phyloP scores from a whole-genome alignment of 2,113 vertebrate genomes.

The Carassius auratus region DNA sequence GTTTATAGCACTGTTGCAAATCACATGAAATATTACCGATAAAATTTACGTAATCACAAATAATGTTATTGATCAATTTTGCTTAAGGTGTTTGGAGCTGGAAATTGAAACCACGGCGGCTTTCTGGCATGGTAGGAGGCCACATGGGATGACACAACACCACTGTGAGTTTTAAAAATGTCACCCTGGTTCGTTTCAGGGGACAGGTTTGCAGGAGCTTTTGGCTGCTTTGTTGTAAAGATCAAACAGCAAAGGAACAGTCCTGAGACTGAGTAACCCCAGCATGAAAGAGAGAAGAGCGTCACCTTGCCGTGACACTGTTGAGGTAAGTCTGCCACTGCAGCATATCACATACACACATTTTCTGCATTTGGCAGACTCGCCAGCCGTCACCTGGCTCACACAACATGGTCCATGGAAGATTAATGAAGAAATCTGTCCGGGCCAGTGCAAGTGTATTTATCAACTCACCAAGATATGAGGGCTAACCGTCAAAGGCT shows the following conservation, averaged over 20 bases:
- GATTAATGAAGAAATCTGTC: constrained; percentile 38
- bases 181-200: constrained; percentile 27
- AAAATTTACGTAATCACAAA: not conserved
- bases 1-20: not conserved
- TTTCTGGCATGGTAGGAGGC: not conserved
- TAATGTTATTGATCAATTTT: not conserved
- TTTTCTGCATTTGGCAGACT: not conserved
- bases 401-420: not conserved
- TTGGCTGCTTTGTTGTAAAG: constrained; percentile 20
- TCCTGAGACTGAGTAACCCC: not conserved
- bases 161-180: constrained; percentile 33
- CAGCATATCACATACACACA: constrained; percentile 18
- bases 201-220: not conserved
- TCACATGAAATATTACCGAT: not conserved
- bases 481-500: constrained; percentile 14
- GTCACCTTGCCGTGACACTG: constrained; percentile 22
- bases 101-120: not conserved
- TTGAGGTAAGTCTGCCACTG: not conserved
- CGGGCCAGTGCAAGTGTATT: constrained; percentile 30
- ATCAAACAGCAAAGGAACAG: constrained; percentile 23
- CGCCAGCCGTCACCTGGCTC: constrained; percentile 4
- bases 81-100: not conserved
- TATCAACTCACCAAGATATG: constrained; percentile 37
- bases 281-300: constrained; percentile 6
- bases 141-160: not conserved